Evolutionary conservation across 2,888 invertebrate species (phyloP).

Genomic region (Macrophya alboannulata): DNA sequence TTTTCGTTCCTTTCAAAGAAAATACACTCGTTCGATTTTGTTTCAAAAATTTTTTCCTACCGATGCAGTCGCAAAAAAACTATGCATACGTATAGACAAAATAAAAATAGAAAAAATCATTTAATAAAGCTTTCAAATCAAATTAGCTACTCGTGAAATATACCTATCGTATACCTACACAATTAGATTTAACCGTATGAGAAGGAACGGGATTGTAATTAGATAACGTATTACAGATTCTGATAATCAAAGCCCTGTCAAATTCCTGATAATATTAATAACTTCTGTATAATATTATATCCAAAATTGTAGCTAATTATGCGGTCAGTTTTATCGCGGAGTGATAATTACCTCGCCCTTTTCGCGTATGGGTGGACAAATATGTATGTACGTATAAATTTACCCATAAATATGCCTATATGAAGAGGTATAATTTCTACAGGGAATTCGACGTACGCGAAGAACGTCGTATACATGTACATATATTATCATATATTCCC

Average conservation of each 20-base stretch:
- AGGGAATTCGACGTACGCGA: not conserved
- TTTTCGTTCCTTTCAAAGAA: too few relatives aligned
- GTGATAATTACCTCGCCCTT: conserved; percentile 30
- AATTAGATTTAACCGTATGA: not conserved
- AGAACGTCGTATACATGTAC: not conserved
- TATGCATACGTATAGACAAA: too few relatives aligned
- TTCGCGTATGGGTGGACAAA: not conserved
- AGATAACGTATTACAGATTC: not conserved
- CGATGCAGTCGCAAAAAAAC: too few relatives aligned
- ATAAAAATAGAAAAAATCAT: too few relatives aligned
- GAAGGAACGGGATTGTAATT: not conserved
- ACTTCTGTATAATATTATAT: not conserved
- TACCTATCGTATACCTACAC: too few relatives aligned
- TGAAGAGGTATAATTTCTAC: not conserved
- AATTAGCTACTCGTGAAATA: too few relatives aligned
- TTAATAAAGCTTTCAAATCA: too few relatives aligned
- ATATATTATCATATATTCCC: too few relatives aligned
- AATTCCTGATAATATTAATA: conserved; percentile 8
- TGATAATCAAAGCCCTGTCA: not conserved
- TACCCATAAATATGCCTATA: too few relatives aligned
- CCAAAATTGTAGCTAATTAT: conserved; percentile 10
- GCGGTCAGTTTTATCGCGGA: not conserved
- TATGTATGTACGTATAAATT: not conserved
- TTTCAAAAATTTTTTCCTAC: too few relatives aligned
- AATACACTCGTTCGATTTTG: too few relatives aligned